Conservation (phyloP, 2,113 vertebrate species). For the Charina bottae region DNA sequence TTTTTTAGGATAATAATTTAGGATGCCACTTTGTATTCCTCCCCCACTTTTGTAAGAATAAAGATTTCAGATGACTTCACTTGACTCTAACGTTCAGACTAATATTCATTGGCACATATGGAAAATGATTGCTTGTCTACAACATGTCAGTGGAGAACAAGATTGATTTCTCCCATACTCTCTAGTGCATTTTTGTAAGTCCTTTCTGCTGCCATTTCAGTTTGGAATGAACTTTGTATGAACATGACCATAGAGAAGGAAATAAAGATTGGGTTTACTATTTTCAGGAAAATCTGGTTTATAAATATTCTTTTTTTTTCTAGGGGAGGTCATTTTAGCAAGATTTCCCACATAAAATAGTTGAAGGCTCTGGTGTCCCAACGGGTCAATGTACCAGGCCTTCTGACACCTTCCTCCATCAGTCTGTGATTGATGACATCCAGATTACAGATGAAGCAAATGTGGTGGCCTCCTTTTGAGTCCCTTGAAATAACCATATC, state of each 20-base stretch:
- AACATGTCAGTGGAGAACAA: slow-evolving; percentile 16
- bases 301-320: slow-evolving; percentile 31
- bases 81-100: neutral
- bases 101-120: neutral
- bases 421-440: neutral
- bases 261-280: slow-evolving; percentile 26
- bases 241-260: slow-evolving; percentile 34
- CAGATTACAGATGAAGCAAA: neutral
- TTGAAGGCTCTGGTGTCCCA: slow-evolving; percentile 18
- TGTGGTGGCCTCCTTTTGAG: neutral
- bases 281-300: neutral
- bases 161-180: slow-evolving; percentile 12
- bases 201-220: slow-evolving; percentile 29
- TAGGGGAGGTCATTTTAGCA: slow-evolving; percentile 21
- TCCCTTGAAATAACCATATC: neutral
- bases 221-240: neutral
- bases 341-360: slow-evolving; percentile 28
- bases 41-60: neutral
- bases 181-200: neutral
- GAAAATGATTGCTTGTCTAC: neutral
- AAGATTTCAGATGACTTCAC: neutral
- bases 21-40: neutral
- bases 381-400: slow-evolving; percentile 37
- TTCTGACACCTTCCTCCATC: slow-evolving; percentile 50
- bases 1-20: neutral